Percentiles rank a stretch among this genome's conserved stretches.
Evolutionary conservation across 1,140 invertebrate genomes (phyloP).

Genomic region (Bradysia coprophila): DNA sequence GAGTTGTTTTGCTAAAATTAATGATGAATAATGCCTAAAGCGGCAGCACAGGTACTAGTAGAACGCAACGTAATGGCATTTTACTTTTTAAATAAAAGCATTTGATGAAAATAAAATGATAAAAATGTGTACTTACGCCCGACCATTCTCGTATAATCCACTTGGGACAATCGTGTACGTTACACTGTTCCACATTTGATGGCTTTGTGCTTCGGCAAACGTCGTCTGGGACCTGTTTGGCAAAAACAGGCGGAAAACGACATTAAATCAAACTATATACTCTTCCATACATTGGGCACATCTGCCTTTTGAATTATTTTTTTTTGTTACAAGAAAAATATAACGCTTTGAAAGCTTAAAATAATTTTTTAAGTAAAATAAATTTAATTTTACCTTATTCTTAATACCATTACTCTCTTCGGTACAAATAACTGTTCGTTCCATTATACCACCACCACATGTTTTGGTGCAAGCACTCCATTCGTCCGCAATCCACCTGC

Average conservation of each 20-base stretch:
- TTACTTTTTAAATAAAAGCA: too few species aligned
- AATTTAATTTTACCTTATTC: conserved; percentile 34
- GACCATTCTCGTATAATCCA: conserved; percentile 76
- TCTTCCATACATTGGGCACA: too few species aligned
- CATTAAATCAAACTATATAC: too few species aligned
- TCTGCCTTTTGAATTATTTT: too few species aligned
- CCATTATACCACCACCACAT: conserved; percentile 65
- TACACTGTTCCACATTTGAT: conserved; percentile 59
- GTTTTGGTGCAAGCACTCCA: conserved; percentile 67
- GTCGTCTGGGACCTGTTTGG: conserved; percentile 44
- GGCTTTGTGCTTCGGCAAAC: conserved; percentile 55
- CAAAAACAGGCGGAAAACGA: too few species aligned
- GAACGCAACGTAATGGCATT: too few species aligned
- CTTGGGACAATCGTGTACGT: conserved; percentile 59
- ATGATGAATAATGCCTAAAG: too few species aligned
- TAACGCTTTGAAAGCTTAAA: too few species aligned
- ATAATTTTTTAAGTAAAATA: not conserved
- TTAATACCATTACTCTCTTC: conserved; percentile 47
- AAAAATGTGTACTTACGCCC: conserved; percentile 40
- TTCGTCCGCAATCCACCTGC: conserved; percentile 74
- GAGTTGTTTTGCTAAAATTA: too few species aligned
- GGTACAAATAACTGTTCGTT: conserved; percentile 58
- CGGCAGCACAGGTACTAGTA: too few species aligned
- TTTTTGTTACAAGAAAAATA: too few species aligned
- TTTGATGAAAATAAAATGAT: not conserved